These are phyloP conservation scores for Clarias magur DNA, from an alignment of 2,113 vertebrate genomes.

Conservation along the genomic window DNA sequence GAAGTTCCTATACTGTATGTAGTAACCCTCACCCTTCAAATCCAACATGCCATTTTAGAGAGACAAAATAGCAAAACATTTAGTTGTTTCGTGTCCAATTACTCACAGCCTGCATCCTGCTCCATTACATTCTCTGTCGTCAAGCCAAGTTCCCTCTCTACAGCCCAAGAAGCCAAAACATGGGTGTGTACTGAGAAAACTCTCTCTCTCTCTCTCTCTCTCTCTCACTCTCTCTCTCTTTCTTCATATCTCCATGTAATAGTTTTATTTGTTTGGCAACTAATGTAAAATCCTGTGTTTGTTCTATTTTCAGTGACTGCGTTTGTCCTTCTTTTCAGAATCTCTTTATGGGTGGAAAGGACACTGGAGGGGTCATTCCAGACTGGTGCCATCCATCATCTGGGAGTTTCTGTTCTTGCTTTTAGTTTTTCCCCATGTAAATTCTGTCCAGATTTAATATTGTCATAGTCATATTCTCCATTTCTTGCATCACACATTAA, in stretches of 20 bases:
- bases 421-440: conserved; percentile 38
- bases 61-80: neutral
- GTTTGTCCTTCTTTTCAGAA: conserved; percentile 16
- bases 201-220: conserved; percentile 4
- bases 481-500: conserved; percentile 44
- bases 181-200: conserved; percentile 59
- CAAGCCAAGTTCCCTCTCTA: conserved; percentile 52
- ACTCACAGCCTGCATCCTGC: conserved; percentile 2
- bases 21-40: neutral
- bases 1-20: no score
- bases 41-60: neutral
- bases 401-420: conserved; percentile 32
- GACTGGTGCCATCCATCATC: conserved; percentile 12
- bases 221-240: neutral
- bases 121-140: conserved; percentile 50
- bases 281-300: conserved; percentile 37
- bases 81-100: neutral
- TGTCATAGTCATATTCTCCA: neutral
- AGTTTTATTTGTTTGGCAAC: conserved; percentile 38
- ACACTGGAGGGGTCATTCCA: conserved; percentile 7
- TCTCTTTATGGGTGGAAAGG: conserved; percentile 7
- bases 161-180: conserved; percentile 66
- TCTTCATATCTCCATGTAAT: neutral
- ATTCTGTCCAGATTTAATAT: conserved; percentile 16
- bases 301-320: conserved; percentile 15